Conservation (phyloP, 2,113 vertebrate genomes). For the Colinus virginianus region DNA sequence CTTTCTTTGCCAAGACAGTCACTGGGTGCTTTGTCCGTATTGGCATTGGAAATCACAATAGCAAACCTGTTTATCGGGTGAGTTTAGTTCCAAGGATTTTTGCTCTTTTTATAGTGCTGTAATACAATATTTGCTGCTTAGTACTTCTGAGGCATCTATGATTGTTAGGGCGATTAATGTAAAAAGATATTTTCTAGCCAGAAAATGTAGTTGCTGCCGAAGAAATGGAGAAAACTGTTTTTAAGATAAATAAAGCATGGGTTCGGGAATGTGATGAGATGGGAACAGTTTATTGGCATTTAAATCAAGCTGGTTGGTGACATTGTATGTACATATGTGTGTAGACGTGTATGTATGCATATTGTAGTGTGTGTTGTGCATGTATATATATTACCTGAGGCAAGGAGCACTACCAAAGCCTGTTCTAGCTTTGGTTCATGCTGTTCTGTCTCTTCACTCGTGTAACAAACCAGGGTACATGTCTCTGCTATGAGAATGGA, state of each 20-base stretch:
- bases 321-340: background rate
- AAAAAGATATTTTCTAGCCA: background rate
- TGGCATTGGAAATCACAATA: slow-evolving; percentile 98
- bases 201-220: background rate
- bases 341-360: background rate
- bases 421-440: background rate
- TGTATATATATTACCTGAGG: background rate
- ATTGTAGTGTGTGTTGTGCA: background rate
- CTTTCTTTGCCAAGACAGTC: slow-evolving; percentile 97
- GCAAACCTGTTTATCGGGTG: slow-evolving; percentile 97
- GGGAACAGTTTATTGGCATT: background rate
- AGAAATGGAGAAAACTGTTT: background rate
- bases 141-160: background rate
- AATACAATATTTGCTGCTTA: background rate
- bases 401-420: background rate
- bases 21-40: slow-evolving; percentile 98
- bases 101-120: background rate
- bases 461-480: background rate
- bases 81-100: slow-evolving; percentile 20
- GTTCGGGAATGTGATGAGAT: background rate
- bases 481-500: background rate
- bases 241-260: background rate
- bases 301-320: background rate
- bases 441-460: background rate
- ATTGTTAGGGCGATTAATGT: background rate